Percentiles rank a stretch among this genome's conserved stretches.
These are phyloP conservation scores for Loris lydekkerianus DNA, from an alignment of 2,797 vertebrate genomes.

Conservation along the genomic window DNA sequence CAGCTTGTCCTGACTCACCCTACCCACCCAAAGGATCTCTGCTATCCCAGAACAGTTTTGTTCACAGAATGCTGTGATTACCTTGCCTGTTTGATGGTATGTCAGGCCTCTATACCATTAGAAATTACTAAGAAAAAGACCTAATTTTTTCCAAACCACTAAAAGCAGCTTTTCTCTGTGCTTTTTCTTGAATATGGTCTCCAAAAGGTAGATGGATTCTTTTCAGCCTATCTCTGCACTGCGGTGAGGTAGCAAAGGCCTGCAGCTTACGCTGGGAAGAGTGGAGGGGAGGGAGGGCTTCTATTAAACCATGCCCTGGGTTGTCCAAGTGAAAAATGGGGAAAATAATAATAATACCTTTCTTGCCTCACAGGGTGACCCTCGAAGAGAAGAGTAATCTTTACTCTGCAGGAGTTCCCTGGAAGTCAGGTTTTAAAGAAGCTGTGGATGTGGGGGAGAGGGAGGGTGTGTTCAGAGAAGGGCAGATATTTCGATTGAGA, in stretches of 20 bases:
- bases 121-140: constrained; percentile 35
- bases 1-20: not conserved
- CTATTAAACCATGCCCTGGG: constrained; percentile 50
- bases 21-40: rapidly evolving
- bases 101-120: not conserved
- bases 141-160: not conserved
- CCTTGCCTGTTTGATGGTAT: not conserved
- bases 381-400: constrained; percentile 24
- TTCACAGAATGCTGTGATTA: not conserved
- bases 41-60: not conserved
- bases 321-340: constrained; percentile 71
- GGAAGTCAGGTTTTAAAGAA: constrained; percentile 63
- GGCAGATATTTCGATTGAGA: not conserved
- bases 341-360: constrained; percentile 64
- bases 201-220: not conserved
- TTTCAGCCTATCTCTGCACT: not conserved
- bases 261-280: not conserved
- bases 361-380: constrained; percentile 48
- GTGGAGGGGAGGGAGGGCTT: not conserved
- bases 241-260: not conserved
- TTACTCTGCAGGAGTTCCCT: constrained; percentile 19
- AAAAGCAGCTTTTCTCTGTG: not conserved
- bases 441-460: rapidly evolving
- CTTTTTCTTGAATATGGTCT: not conserved
- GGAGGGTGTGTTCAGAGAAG: not conserved